Conservation (phyloP, 1,140 invertebrate species). For the Planococcus citri region DNA sequence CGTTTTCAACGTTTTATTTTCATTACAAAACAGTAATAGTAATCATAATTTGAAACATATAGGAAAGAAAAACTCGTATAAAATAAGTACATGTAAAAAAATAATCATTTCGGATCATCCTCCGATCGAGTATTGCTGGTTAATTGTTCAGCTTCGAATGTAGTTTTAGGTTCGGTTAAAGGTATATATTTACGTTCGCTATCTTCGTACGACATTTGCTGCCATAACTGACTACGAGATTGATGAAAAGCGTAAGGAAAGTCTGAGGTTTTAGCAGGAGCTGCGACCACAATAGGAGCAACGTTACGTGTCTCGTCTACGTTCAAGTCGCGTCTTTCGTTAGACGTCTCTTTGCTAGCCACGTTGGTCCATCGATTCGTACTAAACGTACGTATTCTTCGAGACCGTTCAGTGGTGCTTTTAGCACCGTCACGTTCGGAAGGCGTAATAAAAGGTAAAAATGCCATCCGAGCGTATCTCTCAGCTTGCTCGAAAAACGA, state of each 20-base stretch:
- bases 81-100: neutral
- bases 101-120: neutral
- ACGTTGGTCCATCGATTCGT: neutral
- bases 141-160: neutral
- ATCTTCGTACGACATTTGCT: neutral
- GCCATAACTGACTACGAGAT: neutral
- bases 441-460: constrained; percentile 28
- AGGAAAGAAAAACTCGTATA: neutral
- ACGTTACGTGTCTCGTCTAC: neutral
- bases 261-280: neutral
- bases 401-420: neutral
- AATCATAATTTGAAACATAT: neutral
- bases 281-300: neutral
- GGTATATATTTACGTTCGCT: neutral
- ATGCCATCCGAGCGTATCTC: constrained; percentile 45
- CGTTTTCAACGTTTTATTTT: neutral
- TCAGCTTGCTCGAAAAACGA: constrained; percentile 66
- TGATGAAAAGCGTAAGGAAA: neutral
- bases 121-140: neutral
- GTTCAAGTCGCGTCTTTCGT: neutral
- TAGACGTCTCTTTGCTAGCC: neutral
- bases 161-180: neutral
- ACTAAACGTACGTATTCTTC: neutral
- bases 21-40: neutral
- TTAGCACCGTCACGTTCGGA: constrained; percentile 14